Conservation (phyloP, 2,888 invertebrate species). For the Tenodera sinensis region DNA sequence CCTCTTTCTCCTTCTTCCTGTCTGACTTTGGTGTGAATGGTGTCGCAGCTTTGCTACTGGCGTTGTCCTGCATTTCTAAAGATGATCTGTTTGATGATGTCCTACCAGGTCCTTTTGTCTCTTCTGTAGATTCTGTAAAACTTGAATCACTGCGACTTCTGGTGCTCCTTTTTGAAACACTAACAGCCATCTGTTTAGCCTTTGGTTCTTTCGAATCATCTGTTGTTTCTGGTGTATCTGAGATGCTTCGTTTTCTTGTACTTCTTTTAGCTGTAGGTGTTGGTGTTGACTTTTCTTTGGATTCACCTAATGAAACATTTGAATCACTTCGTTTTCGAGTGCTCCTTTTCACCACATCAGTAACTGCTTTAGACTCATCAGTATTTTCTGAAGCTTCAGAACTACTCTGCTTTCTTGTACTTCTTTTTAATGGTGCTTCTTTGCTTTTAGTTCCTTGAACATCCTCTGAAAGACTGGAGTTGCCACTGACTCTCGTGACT, state of each 20-base stretch:
- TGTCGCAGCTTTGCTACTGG: neutral
- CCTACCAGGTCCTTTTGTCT: neutral
- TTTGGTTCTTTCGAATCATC: neutral
- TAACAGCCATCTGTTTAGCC: neutral
- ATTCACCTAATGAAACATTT: neutral
- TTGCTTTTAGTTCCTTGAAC: neutral
- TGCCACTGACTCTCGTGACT: neutral
- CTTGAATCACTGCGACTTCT: neutral
- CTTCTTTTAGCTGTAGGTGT: neutral
- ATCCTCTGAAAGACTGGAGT: neutral
- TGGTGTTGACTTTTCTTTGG: neutral
- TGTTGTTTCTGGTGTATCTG: neutral
- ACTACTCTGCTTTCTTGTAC: neutral
- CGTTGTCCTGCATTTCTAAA: neutral
- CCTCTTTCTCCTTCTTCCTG: neutral
- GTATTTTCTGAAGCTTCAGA: neutral
- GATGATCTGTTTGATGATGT: neutral
- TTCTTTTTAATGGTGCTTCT: neutral
- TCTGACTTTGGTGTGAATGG: neutral
- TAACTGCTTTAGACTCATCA: neutral
- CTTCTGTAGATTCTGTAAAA: neutral
- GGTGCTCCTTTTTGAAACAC: neutral
- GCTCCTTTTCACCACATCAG: neutral
- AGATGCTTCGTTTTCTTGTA: neutral
- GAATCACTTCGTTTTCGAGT: neutral